Evolutionary conservation across 37 sponge, comb jelly and placozoan species (phyloP), one percentile per base, ranked within the genome.

Genomic region (Aplysina aerophoba): DNA sequence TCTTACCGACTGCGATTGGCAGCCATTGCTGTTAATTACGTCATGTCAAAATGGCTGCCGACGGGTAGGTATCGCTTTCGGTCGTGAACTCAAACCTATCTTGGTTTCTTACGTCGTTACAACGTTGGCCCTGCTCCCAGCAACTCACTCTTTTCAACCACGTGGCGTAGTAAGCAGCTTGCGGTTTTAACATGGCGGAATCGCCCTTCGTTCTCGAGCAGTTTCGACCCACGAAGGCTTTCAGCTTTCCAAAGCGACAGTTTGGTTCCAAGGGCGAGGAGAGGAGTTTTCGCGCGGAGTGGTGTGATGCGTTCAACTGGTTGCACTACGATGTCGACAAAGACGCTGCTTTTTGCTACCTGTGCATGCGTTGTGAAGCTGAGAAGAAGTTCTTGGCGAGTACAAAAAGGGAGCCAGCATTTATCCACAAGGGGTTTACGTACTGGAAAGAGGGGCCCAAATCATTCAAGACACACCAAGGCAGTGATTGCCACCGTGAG

Each of bases 401-500:
- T 61, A 82, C 62, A 14, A 90, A 87, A 63, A 30, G 90, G 41
- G 93, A 89, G 21, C 83, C 85, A 72, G 79, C 93, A 19, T 95
- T 92, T 40, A 85, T 91, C 38, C 59, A 36, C 65, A 91, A 85
- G 77, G 96, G 96, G 11, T 95, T 90, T 35, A 78, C 83, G 28
- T 86, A 92, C 78, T 92, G 96, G 92, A 95, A 95, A 82, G 92
- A 95, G 37, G 93, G 83, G 41, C 85, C 91, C 5, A 67, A 21
- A 36, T 74, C 89, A 11, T 95, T 92, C 79, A 90, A 86, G 64
- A 92, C 90, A 83, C 93, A 92, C 55, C 78, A 85, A 73, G 15
- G 59, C 22, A 90, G 87, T 83, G 85, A 87, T 37, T 90, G 93
- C 69, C 93, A 95, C 58, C 64, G 65, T 11, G 93, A 90, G 62